phyloP scores from a whole-genome alignment of 2,888 invertebrate species.

The Leucophenga montana region DNA sequence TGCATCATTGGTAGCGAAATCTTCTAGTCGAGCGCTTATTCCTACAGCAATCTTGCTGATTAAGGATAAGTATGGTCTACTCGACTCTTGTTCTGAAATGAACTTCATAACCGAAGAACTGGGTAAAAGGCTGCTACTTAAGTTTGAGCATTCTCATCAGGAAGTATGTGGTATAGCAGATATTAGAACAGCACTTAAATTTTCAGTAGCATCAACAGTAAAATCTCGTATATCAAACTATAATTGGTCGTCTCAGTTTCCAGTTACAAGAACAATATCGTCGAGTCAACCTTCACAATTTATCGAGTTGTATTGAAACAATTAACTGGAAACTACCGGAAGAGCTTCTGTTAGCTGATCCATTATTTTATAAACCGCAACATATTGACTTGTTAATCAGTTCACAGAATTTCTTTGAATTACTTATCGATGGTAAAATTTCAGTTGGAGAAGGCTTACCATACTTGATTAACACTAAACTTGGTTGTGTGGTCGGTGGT shows the following conservation, averaged over 20 bases:
- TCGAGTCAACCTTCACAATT: slow-evolving; percentile 3
- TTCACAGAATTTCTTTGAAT: slow-evolving; percentile 17
- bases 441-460: neutral
- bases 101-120: slow-evolving; percentile 32
- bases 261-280: slow-evolving; percentile 25
- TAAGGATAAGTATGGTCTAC: neutral
- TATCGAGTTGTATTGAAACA: neutral
- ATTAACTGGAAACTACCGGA: neutral
- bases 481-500: too few species aligned
- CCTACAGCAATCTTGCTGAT: too few species aligned
- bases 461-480: too few species aligned
- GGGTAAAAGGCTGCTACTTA: slow-evolving; percentile 20
- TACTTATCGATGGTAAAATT: slow-evolving; percentile 4
- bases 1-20: too few species aligned
- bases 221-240: neutral
- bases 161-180: neutral
- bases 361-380: slow-evolving; percentile 22
- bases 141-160: neutral
- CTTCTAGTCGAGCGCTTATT: too few species aligned
- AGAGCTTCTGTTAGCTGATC: slow-evolving; percentile 28
- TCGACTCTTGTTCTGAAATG: too few species aligned
- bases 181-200: neutral
- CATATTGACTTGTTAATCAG: too few species aligned
- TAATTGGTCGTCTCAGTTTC: neutral
- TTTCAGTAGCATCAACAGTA: neutral